A percentile compares a stretch with the other conserved stretches of the same genome.
Evolutionary conservation across 2,888 invertebrate genomes (phyloP).

Genomic region (Nomada lathburiana): DNA sequence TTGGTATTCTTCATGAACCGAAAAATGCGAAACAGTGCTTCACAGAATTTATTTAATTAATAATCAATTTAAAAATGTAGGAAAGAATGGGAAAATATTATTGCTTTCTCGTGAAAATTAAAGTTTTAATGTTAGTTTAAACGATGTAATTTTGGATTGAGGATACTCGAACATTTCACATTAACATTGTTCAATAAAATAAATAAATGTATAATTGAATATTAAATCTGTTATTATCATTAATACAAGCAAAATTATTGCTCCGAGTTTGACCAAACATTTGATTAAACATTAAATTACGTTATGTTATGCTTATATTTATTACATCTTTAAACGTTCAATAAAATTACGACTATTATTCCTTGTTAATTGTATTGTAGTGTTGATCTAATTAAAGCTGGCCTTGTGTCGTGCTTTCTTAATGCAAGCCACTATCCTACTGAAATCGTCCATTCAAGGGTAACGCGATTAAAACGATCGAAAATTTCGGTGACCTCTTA

Average conservation of each 20-base stretch:
- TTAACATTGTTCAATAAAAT: neutral
- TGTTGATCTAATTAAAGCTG: too few relatives aligned
- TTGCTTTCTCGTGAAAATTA: neutral
- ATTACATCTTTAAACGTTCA: too few relatives aligned
- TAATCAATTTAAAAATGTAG: neutral
- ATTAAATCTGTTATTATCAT: neutral
- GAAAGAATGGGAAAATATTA: neutral
- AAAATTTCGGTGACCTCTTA: neutral
- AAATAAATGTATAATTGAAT: neutral
- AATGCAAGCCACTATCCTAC: neutral
- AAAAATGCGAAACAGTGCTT: neutral
- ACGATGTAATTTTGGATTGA: too few relatives aligned
- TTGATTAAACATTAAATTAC: too few relatives aligned
- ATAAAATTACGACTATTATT: too few relatives aligned
- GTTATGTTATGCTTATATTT: too few relatives aligned
- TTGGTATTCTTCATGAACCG: neutral
- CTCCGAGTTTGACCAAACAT: too few relatives aligned
- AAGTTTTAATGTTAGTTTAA: too few relatives aligned
- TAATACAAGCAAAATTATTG: neutral
- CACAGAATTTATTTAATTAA: neutral
- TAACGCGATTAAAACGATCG: neutral
- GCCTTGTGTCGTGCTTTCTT: too few relatives aligned
- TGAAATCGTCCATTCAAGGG: neutral
- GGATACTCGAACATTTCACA: too few relatives aligned
- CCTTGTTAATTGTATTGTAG: too few relatives aligned